phyloP scores from a whole-genome alignment of 2,797 vertebrate species.

The Rhabdophis nuchalis region DNA sequence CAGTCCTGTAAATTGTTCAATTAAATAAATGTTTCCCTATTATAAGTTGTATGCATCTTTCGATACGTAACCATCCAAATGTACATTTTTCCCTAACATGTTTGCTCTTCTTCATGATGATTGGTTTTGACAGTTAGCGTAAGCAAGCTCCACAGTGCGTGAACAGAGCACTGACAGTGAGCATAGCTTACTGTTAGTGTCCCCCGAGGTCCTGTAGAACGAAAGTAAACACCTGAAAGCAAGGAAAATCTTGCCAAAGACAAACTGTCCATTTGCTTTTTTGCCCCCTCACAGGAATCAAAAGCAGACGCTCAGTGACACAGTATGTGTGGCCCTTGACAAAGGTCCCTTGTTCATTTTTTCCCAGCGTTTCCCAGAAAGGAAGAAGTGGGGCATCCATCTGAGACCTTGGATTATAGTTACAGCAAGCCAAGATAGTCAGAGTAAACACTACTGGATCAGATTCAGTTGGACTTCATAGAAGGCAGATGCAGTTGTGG shows the following conservation, averaged over 20 bases:
- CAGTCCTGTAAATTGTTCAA: background rate
- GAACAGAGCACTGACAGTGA: background rate
- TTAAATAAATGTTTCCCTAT: background rate
- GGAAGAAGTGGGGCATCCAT: background rate
- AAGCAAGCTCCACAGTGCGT: background rate
- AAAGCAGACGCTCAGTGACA: background rate
- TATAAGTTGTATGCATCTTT: background rate
- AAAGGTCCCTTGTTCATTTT: background rate
- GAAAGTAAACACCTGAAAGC: background rate
- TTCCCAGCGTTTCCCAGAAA: background rate
- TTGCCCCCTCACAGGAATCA: background rate
- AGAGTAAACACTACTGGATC: background rate
- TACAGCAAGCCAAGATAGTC: background rate
- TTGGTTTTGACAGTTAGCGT: background rate
- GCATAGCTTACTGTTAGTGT: background rate
- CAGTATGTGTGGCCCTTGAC: background rate
- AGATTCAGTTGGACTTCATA: background rate
- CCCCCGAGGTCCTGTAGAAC: background rate
- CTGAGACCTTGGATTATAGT: background rate
- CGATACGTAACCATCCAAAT: background rate
- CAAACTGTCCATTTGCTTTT: background rate
- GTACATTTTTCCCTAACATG: background rate
- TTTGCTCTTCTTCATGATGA: background rate
- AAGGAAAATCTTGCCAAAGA: background rate
- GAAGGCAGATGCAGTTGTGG: background rate